Conservation (phyloP, 2,797 vertebrate species). For the Chrysolophus pictus region DNA sequence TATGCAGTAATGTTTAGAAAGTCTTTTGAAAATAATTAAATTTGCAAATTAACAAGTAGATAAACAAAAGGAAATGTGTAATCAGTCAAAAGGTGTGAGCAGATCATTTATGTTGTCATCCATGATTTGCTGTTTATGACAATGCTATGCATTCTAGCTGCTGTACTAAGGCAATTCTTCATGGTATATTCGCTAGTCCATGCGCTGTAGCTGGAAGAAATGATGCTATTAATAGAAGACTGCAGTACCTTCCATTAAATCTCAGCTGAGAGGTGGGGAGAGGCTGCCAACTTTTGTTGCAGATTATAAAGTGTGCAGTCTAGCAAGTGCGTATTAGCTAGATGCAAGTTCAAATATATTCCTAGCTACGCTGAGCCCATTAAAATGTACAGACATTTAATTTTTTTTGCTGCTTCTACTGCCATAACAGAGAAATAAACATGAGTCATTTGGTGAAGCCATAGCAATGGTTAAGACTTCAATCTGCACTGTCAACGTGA, state of each 20-base stretch:
- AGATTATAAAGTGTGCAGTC: conserved; percentile 66
- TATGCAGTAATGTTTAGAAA: conserved; percentile 58
- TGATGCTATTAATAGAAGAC: conserved; percentile 67
- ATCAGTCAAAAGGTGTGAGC: conserved; percentile 48
- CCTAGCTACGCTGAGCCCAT: not conserved
- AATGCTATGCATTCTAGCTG: conserved; percentile 13
- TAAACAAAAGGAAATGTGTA: conserved; percentile 48
- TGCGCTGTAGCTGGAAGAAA: conserved; percentile 53
- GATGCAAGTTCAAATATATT: conserved; percentile 48
- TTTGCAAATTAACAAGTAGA: conserved; percentile 55
- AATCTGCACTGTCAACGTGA: not conserved
- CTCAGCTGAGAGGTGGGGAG: conserved; percentile 65
- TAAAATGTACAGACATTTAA: conserved; percentile 47
- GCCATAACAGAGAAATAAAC: conserved; percentile 32
- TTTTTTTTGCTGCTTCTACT: conserved; percentile 31
- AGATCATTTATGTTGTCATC: conserved; percentile 23
- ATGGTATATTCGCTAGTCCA: conserved; percentile 21
- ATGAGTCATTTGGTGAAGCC: conserved; percentile 12
- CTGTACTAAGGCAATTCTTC: conserved; percentile 36
- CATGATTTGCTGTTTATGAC: conserved; percentile 42
- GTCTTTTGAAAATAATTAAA: conserved; percentile 59
- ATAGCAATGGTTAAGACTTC: not conserved
- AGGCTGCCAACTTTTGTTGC: conserved; percentile 63
- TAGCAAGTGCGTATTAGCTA: conserved; percentile 59
- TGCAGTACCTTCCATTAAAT: conserved; percentile 73